These are phyloP conservation scores for Netta rufina DNA, from an alignment of 2,797 vertebrate species.

Conservation along the genomic window DNA sequence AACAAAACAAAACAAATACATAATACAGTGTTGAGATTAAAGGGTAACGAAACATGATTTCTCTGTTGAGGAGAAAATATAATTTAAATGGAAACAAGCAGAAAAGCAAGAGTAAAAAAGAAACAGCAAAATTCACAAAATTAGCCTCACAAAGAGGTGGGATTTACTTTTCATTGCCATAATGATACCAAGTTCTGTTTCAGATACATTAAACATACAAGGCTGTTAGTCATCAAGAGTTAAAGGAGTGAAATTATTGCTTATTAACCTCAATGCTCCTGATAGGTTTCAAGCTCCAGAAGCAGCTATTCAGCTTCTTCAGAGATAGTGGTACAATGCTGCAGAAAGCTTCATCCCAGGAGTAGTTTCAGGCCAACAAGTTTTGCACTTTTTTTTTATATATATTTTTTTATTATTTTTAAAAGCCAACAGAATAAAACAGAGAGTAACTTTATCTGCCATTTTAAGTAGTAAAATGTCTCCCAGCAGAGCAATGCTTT, in stretches of 20 bases:
- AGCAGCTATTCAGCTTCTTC: conserved; percentile 27
- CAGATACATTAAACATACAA: conserved; percentile 32
- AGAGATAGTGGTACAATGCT: not conserved
- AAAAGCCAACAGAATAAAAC: not conserved
- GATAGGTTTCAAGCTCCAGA: conserved; percentile 42
- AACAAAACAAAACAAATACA: not conserved
- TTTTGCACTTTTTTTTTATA: not conserved
- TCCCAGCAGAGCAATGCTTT: conserved; percentile 25
- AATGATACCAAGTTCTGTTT: conserved; percentile 62
- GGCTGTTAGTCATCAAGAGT: conserved; percentile 59
- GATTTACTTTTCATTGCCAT: conserved; percentile 38
- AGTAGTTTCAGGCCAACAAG: not conserved
- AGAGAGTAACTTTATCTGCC: conserved; percentile 25
- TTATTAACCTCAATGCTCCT: conserved; percentile 59
- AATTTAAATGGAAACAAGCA: not conserved
- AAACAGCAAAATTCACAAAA: conserved; percentile 16
- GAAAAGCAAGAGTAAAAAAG: conserved; percentile 12
- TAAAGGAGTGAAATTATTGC: conserved; percentile 53
- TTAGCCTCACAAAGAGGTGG: not conserved
- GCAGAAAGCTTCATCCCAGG: not conserved
- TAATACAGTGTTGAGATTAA: not conserved
- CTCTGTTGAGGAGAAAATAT: not conserved
- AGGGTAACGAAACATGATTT: not conserved
- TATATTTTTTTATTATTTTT: not conserved
- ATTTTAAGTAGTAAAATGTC: conserved; percentile 45